Evolutionary conservation across 2,797 vertebrate species (phyloP).

Genomic region (Capromys pilorides): DNA sequence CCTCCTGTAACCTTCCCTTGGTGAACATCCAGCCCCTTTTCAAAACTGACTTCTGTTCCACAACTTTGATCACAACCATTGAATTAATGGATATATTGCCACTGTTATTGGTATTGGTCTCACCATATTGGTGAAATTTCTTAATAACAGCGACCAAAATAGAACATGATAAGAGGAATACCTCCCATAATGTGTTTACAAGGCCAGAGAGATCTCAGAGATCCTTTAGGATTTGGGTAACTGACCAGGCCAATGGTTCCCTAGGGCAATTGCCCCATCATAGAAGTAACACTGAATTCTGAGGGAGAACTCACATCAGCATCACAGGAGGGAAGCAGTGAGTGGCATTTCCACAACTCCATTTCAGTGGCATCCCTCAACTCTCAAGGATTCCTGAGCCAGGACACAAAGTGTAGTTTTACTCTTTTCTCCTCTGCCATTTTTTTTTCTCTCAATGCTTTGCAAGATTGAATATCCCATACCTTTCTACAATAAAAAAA

Average conservation of each 20-base stretch:
- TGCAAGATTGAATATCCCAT: neutral
- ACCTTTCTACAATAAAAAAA: accelerated
- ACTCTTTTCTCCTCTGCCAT: neutral
- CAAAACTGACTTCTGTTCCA: neutral
- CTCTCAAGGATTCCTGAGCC: neutral
- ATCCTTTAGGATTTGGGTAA: neutral
- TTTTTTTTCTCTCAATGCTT: neutral
- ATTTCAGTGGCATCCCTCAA: neutral
- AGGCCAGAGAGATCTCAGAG: neutral
- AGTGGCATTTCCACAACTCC: neutral
- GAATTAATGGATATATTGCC: neutral
- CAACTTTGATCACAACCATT: neutral
- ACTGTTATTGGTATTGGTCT: neutral
- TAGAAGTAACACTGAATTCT: neutral
- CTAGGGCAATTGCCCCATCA: neutral
- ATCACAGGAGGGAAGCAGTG: neutral
- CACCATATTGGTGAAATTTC: neutral
- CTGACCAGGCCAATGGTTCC: accelerated
- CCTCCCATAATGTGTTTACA: neutral
- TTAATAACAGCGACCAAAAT: neutral
- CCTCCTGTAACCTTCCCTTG: neutral
- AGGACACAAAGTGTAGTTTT: neutral
- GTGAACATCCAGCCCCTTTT: neutral
- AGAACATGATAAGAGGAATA: neutral
- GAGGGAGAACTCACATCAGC: neutral